Evolutionary conservation across 1,140 invertebrate species (phyloP).

Genomic region (Pseudomyrmex cubaensis): DNA sequence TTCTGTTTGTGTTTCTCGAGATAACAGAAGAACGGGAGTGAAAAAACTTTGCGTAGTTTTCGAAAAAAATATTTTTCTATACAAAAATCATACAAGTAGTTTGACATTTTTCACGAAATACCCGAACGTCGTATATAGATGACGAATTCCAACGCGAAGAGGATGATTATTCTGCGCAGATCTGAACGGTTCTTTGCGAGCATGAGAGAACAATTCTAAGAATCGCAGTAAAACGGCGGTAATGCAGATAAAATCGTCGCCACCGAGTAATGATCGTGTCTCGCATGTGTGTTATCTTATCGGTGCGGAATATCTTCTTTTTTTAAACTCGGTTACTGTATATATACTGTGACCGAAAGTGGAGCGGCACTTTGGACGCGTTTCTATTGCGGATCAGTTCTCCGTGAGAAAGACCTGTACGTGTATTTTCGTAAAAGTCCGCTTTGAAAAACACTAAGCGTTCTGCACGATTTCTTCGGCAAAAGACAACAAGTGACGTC

Average conservation of each 20-base stretch:
- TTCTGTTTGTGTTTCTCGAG: neutral
- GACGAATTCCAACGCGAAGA: neutral
- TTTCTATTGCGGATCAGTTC: neutral
- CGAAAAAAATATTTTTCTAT: too few species aligned
- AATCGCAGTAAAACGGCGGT: conserved; percentile 1
- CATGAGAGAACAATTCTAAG: conserved; percentile 32
- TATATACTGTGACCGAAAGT: neutral
- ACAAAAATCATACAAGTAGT: too few species aligned
- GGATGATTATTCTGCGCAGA: neutral
- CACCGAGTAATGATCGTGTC: conserved; percentile 19
- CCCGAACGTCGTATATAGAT: neutral
- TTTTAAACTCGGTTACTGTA: conserved; percentile 3
- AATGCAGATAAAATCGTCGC: conserved; percentile 26
- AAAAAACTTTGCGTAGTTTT: neutral
- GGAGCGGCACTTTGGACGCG: conserved; percentile 2
- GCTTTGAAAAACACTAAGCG: neutral
- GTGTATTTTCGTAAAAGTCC: neutral
- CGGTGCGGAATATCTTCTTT: neutral
- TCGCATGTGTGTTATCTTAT: conserved; percentile 40
- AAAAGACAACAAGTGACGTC: neutral
- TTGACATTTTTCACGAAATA: neutral
- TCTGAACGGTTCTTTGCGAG: conserved; percentile 15
- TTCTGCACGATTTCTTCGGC: neutral
- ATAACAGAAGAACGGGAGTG: neutral
- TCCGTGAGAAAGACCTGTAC: neutral